Evolutionary conservation across 2,888 invertebrate genomes (phyloP).

Genomic region (Polymixis lichenea): DNA sequence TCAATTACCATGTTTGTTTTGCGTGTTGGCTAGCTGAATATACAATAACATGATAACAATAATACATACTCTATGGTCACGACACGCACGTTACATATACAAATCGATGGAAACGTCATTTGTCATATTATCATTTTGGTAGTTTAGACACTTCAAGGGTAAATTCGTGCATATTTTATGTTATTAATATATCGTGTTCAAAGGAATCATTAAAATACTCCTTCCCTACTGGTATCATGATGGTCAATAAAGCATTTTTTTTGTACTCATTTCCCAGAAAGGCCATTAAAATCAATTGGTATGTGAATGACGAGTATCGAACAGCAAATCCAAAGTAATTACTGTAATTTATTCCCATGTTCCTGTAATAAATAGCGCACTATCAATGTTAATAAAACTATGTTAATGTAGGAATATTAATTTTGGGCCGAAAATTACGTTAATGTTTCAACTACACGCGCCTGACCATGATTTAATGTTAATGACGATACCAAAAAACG

Average conservation of each 20-base stretch:
- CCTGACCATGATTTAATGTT: conserved; percentile 53
- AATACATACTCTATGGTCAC: conserved; percentile 17
- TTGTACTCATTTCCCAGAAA: neutral
- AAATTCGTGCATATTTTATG: conserved; percentile 6
- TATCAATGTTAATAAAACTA: conserved; percentile 53
- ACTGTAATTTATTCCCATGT: conserved; percentile 20
- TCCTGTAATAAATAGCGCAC: conserved; percentile 46
- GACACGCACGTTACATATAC: conserved; percentile 47
- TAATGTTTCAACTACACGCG: conserved; percentile 57
- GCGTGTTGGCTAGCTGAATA: conserved; percentile 31
- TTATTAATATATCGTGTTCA: conserved; percentile 16
- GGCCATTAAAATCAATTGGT: conserved; percentile 6
- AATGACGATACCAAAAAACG: conserved; percentile 42
- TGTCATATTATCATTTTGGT: conserved; percentile 36
- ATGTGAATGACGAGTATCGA: neutral
- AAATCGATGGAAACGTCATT: conserved; percentile 53
- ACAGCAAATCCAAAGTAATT: conserved; percentile 1
- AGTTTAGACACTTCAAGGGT: conserved; percentile 17
- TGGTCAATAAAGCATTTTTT: neutral
- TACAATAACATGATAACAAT: conserved; percentile 32
- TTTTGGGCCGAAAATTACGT: conserved; percentile 22
- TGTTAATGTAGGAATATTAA: conserved; percentile 33
- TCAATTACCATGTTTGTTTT: conserved; percentile 11
- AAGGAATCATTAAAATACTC: conserved; percentile 1
- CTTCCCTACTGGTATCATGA: neutral